Conservation (phyloP, 2,888 invertebrate species). For the Anarsia innoxiella region DNA sequence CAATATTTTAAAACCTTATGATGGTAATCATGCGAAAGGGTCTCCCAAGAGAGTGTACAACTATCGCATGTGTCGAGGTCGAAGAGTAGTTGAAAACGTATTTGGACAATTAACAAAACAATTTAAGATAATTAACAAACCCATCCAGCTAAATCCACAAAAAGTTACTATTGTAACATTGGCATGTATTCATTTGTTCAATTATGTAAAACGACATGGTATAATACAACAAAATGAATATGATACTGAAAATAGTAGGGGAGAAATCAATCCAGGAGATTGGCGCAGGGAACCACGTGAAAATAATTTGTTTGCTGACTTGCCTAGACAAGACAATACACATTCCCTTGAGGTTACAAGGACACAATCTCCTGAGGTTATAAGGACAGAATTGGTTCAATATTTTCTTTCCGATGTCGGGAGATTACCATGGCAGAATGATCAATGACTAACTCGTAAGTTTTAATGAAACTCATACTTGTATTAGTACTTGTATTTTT, state of each 20-base stretch:
- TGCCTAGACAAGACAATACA: conserved; percentile 7
- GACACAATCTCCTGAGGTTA: conserved; percentile 4
- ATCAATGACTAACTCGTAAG: conserved; percentile 14
- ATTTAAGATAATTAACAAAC: conserved; percentile 16
- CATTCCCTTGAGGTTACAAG: conserved; percentile 2
- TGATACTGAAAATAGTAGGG: conserved; percentile 14
- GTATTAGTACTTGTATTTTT: conserved; percentile 14
- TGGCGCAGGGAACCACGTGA: conserved; percentile 12
- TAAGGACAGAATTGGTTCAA: conserved; percentile 4
- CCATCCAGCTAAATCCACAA: conserved; percentile 11
- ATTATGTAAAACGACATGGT: conserved; percentile 8
- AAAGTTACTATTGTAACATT: conserved; percentile 14
- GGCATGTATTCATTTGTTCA: conserved; percentile 13
- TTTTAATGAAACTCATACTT: conserved; percentile 2
- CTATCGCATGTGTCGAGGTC: conserved; percentile 20
- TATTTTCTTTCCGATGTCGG: conserved; percentile 13
- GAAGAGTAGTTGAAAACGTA: conserved; percentile 25
- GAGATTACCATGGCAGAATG: conserved; percentile 16
- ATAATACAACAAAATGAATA: conserved; percentile 16
- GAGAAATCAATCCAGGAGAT: conserved; percentile 11
- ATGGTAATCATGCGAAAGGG: conserved; percentile 21
- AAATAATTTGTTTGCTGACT: conserved; percentile 18
- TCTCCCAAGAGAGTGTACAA: conserved; percentile 21
- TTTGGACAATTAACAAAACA: conserved; percentile 22
- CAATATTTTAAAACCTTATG: conserved; percentile 22